Base-by-base conservation (phyloP, 2,113 vertebrate species). In the Prinia subflava region DNA sequence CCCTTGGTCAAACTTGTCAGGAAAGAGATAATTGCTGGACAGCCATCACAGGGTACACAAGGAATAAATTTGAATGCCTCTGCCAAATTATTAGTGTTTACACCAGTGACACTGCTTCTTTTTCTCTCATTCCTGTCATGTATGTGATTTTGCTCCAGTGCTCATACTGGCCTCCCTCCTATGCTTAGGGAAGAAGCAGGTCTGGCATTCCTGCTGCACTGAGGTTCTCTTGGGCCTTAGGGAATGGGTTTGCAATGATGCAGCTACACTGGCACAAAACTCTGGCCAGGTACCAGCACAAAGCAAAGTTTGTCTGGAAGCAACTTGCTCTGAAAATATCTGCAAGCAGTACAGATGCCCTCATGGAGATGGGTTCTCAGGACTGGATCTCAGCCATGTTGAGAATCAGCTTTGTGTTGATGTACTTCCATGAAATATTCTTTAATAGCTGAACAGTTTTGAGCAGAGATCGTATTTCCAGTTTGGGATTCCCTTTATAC, bases 401-500 rank as follows among this genome's bases (percentile, higher is more conserved):
- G n/a, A 75, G 56, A 68, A 74, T 94, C 79, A 82, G 56, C 64
- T 90, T 92, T 78, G 33, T 92, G 39, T 90, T 92, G 65, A 81
- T 8, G 1, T 86, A 69, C 76, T 87, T 95, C 59, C 33, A 65
- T 90, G 57, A 93, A 74, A 89, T 86, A 81, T 39, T 90, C 88
- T 77, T 52, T 87, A 94, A 89, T 67, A 90, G 91, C 41, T 81
- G 60, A 90, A 44, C 17, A 90, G 89, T 88, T 83, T 88, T 89
- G 84, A 96, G 83, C 80, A 90, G 65, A 87, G 88, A 83, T 97
- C 88, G 11, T 92, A 71, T 97, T 96, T 97, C 95, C 83, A 90
- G 86, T 94, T 89, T 95, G 93, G 94, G 95, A 96, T 96, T 95
- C 94, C 90, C 94, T 87, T 96, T 94, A 56, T 93, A 70, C 83